Base-by-base conservation (phyloP, 2,888 invertebrate genomes). In the Scaptomyza caliginosa region DNA sequence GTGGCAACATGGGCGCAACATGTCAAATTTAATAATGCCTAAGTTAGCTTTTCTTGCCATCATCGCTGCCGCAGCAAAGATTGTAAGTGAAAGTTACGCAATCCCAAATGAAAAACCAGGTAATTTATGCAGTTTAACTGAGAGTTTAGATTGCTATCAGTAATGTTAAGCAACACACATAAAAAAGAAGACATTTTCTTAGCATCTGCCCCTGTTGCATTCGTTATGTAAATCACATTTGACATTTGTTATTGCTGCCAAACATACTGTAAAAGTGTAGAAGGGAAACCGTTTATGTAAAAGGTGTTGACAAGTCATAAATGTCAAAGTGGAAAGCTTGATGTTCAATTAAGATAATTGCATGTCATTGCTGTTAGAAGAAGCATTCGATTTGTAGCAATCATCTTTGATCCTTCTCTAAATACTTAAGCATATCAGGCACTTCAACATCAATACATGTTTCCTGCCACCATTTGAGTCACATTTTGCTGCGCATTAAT, bases 21-120 rank as follows among this genome's bases (percentile, higher is more conserved):
- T 84, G 86, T 86, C 77, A 84, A 77, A 86, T 82, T 62, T 79
- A 84, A 86, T 84, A 82, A 85, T 67, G 67, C 65, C 66, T 57
- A 68, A 64, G 36, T 48, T 43, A 8, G 6, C 36, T 48, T 57
- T 63, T 49, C 63, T 52, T n/a, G n/a, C 63, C 55, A 54, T 52
- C 42, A 30, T 58, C 17, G 16, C 24, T 23, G 11, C 36, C 26
- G 2, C 13, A 21, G 19, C 32, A 30, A 32, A 58, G 49, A 46
- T 56, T 59, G 46, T 49, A 74, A 70, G 70, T 46, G 50, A 66
- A 73, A 66, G 59, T 58, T 51, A 39, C 49, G 52, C 51, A 60
- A 45, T 42, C 48, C 39, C 39, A 72, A 51, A 32, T 23, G 17
- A 17, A 24, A 58, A 58, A 46, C 32, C 16, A 21, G 51, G 69